phyloP scores from a whole-genome alignment of 2,113 vertebrate species.

The zebrafish (Danio rerio) region DNA sequence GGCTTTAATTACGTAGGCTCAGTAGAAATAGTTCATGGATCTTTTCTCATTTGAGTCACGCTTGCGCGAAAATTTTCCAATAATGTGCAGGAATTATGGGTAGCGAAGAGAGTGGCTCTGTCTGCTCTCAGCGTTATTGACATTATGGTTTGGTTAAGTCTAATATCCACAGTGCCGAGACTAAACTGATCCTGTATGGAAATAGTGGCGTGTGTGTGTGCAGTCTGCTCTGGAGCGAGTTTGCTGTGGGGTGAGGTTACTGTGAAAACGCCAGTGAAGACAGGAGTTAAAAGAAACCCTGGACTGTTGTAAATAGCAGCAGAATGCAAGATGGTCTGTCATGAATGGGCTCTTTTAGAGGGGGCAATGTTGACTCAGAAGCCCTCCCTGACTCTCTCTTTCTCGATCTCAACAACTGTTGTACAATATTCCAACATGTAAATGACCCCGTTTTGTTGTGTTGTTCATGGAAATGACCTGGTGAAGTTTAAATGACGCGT shows the following conservation, averaged over 20 bases:
- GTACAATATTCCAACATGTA: background rate
- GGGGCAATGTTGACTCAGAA: conserved; percentile 41
- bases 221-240: background rate
- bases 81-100: conserved; percentile 30
- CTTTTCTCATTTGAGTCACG: conserved; percentile 8
- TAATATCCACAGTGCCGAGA: conserved; percentile 30
- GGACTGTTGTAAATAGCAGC: conserved; percentile 55
- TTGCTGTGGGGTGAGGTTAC: conserved; percentile 36
- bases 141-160: conserved; percentile 41
- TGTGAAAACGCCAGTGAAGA: conserved; percentile 26
- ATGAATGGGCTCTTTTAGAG: conserved; percentile 58
- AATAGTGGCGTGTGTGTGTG: conserved; percentile 16
- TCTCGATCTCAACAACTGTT: background rate
- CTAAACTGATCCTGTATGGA: conserved; percentile 37
- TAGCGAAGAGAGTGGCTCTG: conserved; percentile 13
- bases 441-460: conserved; percentile 12
- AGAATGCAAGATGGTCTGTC: conserved; percentile 51
- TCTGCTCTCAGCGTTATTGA: conserved; percentile 30
- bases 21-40: background rate
- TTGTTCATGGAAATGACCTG: background rate
- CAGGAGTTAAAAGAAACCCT: conserved; percentile 27
- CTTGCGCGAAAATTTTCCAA: conserved; percentile 33
- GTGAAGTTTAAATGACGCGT: background rate
- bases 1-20: background rate
- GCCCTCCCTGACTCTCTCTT: background rate